These are phyloP conservation scores for Reticulitermes lucifugus DNA, from an alignment of 2,888 invertebrate species.

Conservation along the genomic window DNA sequence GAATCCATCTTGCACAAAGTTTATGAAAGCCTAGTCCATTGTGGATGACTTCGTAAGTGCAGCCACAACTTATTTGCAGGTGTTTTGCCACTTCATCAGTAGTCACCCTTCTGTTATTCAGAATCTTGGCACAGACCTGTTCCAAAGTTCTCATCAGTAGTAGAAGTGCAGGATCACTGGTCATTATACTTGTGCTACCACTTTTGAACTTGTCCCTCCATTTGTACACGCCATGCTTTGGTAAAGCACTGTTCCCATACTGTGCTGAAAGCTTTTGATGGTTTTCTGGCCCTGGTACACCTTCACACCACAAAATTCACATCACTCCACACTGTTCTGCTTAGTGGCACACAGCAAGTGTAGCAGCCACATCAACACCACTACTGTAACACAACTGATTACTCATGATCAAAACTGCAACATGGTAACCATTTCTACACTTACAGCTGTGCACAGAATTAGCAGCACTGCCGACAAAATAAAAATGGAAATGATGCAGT, in stretches of 20 bases:
- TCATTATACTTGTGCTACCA: conserved; percentile 44
- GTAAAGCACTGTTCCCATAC: conserved; percentile 8
- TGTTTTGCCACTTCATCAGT: neutral
- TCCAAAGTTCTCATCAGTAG: conserved; percentile 28
- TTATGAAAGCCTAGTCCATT: conserved; percentile 34
- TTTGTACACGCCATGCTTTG: neutral
- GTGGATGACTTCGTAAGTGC: neutral
- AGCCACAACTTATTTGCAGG: conserved; percentile 13
- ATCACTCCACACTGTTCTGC: neutral
- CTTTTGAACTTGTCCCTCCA: conserved; percentile 46
- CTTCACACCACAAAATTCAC: neutral
- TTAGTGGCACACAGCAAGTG: neutral
- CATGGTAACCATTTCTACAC: too few relatives aligned
- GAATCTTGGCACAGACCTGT: neutral
- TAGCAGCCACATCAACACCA: neutral
- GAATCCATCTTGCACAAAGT: conserved; percentile 41
- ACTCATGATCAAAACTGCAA: too few relatives aligned
- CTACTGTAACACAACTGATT: neutral
- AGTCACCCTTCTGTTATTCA: conserved; percentile 25
- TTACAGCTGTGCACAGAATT: too few relatives aligned
- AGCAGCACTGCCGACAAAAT: too few relatives aligned
- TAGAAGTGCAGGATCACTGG: conserved; percentile 14
- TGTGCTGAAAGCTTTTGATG: conserved; percentile 38
- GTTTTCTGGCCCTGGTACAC: conserved; percentile 32
- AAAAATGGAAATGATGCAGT: too few relatives aligned